Percentiles rank a stretch among this genome's conserved stretches.
These are phyloP conservation scores for Eupithecia vulgata DNA, from an alignment of 2,888 invertebrate species.

Conservation along the genomic window DNA sequence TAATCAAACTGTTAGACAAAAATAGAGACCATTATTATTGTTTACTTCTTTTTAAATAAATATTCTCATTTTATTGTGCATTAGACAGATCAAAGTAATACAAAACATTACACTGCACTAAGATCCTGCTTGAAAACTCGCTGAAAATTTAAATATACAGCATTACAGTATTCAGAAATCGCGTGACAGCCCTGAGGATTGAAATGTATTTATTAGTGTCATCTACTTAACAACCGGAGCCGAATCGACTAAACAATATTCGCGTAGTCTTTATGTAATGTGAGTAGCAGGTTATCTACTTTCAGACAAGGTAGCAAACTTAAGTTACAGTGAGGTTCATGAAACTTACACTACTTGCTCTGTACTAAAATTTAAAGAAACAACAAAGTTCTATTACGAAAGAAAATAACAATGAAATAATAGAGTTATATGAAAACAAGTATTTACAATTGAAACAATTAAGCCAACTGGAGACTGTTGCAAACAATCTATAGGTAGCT, in stretches of 20 bases:
- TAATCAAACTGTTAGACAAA: no score
- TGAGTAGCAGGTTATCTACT: not conserved
- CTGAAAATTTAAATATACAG: not conserved
- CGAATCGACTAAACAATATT: slow-evolving; percentile 39
- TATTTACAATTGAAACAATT: no score
- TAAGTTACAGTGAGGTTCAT: not conserved
- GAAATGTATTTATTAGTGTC: slow-evolving; percentile 49
- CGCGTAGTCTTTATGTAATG: not conserved
- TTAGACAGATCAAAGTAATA: not conserved
- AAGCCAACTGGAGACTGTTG: no score
- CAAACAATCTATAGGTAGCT: no score
- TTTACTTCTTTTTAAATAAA: no score
- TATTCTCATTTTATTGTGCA: not conserved
- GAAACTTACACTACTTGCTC: not conserved
- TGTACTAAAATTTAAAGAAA: not conserved
- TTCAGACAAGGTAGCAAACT: not conserved
- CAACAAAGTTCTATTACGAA: not conserved
- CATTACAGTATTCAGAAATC: not conserved
- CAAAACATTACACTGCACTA: not conserved
- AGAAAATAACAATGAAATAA: no score
- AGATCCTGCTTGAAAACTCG: not conserved
- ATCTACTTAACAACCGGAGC: slow-evolving; percentile 60
- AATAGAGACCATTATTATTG: no score
- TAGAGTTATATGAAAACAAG: no score
- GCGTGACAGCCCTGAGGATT: slow-evolving; percentile 54